phyloP scores from a whole-genome alignment of 2,888 invertebrate genomes.

The Hydriomena furcata region DNA sequence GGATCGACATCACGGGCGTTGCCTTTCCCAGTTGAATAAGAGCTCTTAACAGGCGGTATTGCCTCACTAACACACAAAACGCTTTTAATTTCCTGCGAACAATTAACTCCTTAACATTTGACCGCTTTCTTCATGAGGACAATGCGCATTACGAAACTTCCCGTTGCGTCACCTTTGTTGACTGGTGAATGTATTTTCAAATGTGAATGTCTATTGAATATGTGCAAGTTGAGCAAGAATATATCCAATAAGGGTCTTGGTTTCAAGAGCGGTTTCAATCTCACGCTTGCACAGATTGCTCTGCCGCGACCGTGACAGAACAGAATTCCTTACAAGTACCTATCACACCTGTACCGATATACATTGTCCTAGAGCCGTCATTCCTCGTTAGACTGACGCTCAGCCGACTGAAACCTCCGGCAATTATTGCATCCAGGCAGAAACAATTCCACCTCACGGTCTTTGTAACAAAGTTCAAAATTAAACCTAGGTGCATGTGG shows the following conservation, averaged over 20 bases:
- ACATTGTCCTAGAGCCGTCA: slow-evolving; percentile 62
- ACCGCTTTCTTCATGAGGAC: slow-evolving; percentile 77
- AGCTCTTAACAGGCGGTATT: slow-evolving; percentile 43
- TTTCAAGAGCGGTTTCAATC: slow-evolving; percentile 4
- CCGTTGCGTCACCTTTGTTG: slow-evolving; percentile 43
- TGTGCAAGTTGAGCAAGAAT: slow-evolving; percentile 7
- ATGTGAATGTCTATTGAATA: slow-evolving; percentile 14
- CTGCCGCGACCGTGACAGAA: slow-evolving; percentile 4
- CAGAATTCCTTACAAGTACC: slow-evolving; percentile 37
- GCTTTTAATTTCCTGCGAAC: slow-evolving; percentile 80
- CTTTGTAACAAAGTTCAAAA: slow-evolving; percentile 40
- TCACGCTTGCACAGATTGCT: slow-evolving; percentile 8
- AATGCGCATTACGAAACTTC: slow-evolving; percentile 65
- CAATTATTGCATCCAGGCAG: slow-evolving; percentile 35
- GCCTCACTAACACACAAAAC: slow-evolving; percentile 77
- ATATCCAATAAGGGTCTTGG: slow-evolving; percentile 3
- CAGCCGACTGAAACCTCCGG: slow-evolving; percentile 48
- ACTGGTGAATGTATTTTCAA: slow-evolving; percentile 21
- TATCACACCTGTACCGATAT: slow-evolving; percentile 56
- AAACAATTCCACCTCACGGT: slow-evolving; percentile 32
- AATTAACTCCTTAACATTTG: slow-evolving; percentile 82
- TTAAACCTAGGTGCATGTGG: slow-evolving; percentile 19
- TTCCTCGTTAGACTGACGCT: slow-evolving; percentile 53
- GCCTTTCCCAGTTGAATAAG: slow-evolving; percentile 22
- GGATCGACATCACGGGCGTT: slow-evolving; percentile 43